phyloP scores from a whole-genome alignment of 2,888 invertebrate species.

The Hirtodrosophila cameraria region DNA sequence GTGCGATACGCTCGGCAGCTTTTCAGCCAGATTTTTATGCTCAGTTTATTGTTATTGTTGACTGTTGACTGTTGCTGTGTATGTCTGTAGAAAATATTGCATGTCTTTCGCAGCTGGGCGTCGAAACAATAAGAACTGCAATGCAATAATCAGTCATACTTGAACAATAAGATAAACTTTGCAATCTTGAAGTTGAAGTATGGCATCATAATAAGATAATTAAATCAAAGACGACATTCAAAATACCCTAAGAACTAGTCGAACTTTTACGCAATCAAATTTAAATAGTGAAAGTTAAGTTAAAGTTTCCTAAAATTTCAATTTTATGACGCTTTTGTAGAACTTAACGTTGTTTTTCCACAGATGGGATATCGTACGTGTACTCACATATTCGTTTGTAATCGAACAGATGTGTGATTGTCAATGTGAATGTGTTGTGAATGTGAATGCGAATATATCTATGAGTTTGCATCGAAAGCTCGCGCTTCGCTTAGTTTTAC shows the following conservation, averaged over 20 bases:
- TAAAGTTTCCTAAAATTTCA: not conserved
- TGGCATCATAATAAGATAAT: conserved; percentile 9
- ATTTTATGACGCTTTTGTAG: no score
- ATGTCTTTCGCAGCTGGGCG: conserved; percentile 49
- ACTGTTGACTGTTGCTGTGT: conserved; percentile 4
- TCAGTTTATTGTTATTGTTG: conserved; percentile 23
- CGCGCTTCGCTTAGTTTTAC: conserved; percentile 13
- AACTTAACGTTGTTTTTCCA: no score
- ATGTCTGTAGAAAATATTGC: conserved; percentile 35
- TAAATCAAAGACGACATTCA: not conserved
- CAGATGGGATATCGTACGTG: no score
- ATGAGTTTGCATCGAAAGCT: conserved; percentile 26
- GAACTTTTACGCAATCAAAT: no score
- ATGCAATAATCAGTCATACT: conserved; percentile 46
- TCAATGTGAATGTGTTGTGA: not conserved
- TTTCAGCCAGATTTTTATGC: conserved; percentile 37
- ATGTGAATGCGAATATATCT: conserved; percentile 18
- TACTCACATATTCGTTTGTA: conserved; percentile 4
- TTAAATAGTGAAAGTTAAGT: not conserved
- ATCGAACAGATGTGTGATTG: conserved; percentile 26
- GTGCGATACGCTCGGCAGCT: conserved; percentile 56
- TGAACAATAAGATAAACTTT: conserved; percentile 44
- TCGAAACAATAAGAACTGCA: conserved; percentile 29
- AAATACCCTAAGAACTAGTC: no score
- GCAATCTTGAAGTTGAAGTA: conserved; percentile 35